Percentiles rank a stretch among this genome's conserved stretches.
These are phyloP conservation scores for Hartigia nigra DNA, from an alignment of 2,888 invertebrate genomes.

Conservation along the genomic window DNA sequence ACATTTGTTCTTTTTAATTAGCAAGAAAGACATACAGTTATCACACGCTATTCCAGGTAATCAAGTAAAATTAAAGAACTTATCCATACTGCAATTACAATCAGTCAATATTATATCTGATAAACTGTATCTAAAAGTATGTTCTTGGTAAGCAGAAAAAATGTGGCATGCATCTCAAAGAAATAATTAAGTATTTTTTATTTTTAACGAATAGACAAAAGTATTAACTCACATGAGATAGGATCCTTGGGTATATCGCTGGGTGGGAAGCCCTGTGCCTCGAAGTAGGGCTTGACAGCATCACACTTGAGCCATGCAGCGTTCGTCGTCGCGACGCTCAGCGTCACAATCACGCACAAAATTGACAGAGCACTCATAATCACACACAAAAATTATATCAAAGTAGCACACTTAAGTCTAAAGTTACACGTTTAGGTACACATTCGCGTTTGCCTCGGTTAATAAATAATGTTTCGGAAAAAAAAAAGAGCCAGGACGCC, in stretches of 20 bases:
- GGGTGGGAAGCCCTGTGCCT: conserved; percentile 66
- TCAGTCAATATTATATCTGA: not conserved
- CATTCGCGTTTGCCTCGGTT: not conserved
- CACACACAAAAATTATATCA: conserved; percentile 1
- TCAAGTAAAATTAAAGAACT: not conserved
- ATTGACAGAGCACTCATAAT: conserved; percentile 48
- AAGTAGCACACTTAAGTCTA: not conserved
- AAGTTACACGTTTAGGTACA: not conserved
- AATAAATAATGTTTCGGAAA: not conserved
- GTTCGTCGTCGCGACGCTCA: conserved; percentile 44
- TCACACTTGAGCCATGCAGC: conserved; percentile 64
- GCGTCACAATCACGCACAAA: conserved; percentile 50
- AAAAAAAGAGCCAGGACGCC: not conserved
- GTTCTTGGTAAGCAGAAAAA: not conserved
- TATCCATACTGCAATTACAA: not conserved
- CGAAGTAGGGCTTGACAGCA: conserved; percentile 67
- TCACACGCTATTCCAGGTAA: not conserved
- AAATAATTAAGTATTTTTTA: not conserved
- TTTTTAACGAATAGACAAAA: conserved; percentile 14
- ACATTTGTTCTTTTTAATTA: not conserved
- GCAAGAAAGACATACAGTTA: not conserved
- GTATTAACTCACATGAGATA: conserved; percentile 66
- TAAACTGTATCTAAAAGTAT: not conserved
- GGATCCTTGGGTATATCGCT: conserved; percentile 68
- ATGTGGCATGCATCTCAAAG: not conserved